Conservation (phyloP, 1,140 invertebrate species). For the Drosophila lini region DNA sequence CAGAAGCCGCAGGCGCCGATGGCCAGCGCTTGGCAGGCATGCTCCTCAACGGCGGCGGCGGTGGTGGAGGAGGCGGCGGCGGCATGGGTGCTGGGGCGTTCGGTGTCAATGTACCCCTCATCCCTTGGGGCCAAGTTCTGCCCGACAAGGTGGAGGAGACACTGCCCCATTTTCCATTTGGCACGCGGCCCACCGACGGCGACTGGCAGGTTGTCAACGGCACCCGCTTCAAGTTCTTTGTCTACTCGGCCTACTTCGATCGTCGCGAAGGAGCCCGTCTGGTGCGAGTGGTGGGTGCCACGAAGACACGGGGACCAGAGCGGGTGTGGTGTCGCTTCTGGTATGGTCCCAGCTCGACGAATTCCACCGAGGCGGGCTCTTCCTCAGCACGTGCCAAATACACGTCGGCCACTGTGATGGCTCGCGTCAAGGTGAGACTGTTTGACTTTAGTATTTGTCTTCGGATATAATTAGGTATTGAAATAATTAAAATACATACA, state of each 20-base stretch:
- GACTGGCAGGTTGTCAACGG: constrained; percentile 87
- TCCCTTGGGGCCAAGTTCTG: constrained; percentile 82
- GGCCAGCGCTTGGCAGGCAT: constrained; percentile 75
- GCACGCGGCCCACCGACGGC: constrained; percentile 85
- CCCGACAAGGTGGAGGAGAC: constrained; percentile 84
- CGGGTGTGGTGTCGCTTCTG: constrained; percentile 94
- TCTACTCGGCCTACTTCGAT: constrained; percentile 96
- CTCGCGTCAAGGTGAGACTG: constrained; percentile 89
- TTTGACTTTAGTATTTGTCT: not conserved
- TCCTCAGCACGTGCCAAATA: constrained; percentile 70
- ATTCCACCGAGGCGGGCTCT: constrained; percentile 48
- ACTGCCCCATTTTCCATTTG: constrained; percentile 85
- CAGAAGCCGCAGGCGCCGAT: constrained; percentile 76
- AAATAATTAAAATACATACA: not conserved
- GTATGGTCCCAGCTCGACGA: constrained; percentile 85
- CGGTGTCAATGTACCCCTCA: constrained; percentile 69
- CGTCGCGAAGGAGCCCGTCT: constrained; percentile 88
- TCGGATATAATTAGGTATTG: not conserved
- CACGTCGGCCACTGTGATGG: constrained; percentile 89
- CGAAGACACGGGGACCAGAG: constrained; percentile 92
- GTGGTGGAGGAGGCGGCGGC: constrained; percentile 24
- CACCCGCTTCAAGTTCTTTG: constrained; percentile 93
- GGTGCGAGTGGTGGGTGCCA: constrained; percentile 93
- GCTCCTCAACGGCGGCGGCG: constrained; percentile 65
- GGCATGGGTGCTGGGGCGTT: constrained; percentile 43